These are phyloP conservation scores for Diploptera punctata DNA, from an alignment of 2,888 invertebrate genomes.

Conservation along the genomic window DNA sequence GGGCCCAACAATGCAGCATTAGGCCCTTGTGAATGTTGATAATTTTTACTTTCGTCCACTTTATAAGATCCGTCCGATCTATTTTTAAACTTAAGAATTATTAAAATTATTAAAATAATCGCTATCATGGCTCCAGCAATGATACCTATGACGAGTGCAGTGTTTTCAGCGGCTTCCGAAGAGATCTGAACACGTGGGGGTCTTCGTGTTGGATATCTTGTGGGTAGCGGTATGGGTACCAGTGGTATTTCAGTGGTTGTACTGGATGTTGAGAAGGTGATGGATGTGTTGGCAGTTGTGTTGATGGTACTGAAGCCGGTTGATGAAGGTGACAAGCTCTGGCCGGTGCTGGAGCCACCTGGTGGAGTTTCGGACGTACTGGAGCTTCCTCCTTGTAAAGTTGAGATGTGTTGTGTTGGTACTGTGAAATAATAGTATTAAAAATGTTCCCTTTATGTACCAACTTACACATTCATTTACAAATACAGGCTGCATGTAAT, in stretches of 20 bases:
- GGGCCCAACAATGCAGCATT: constrained; percentile 72
- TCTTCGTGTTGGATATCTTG: constrained; percentile 50
- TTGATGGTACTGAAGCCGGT: not conserved
- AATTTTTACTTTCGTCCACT: constrained; percentile 84
- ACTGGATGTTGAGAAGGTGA: constrained; percentile 39
- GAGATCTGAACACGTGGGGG: constrained; percentile 59
- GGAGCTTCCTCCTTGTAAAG: not conserved
- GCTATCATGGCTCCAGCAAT: constrained; percentile 91
- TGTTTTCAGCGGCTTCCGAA: constrained; percentile 74
- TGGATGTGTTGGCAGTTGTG: not conserved
- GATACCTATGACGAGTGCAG: constrained; percentile 83
- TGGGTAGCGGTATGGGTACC: constrained; percentile 48
- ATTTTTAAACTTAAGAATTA: constrained; percentile 86
- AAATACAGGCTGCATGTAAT: too few relatives aligned
- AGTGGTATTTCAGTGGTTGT: constrained; percentile 45
- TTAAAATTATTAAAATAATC: constrained; percentile 86
- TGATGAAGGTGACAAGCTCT: not conserved
- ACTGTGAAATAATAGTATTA: constrained; percentile 3
- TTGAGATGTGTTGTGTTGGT: constrained; percentile 1
- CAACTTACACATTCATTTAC: not conserved
- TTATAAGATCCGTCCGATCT: constrained; percentile 90
- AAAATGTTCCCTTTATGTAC: not conserved
- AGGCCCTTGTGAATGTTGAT: constrained; percentile 69
- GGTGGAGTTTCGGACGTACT: constrained; percentile 37
- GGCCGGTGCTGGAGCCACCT: not conserved